Percentiles rank a stretch among this genome's conserved stretches.
These are phyloP conservation scores for Sternarchorhynchus goeldii DNA, from an alignment of 2,797 vertebrate species.

Conservation along the genomic window DNA sequence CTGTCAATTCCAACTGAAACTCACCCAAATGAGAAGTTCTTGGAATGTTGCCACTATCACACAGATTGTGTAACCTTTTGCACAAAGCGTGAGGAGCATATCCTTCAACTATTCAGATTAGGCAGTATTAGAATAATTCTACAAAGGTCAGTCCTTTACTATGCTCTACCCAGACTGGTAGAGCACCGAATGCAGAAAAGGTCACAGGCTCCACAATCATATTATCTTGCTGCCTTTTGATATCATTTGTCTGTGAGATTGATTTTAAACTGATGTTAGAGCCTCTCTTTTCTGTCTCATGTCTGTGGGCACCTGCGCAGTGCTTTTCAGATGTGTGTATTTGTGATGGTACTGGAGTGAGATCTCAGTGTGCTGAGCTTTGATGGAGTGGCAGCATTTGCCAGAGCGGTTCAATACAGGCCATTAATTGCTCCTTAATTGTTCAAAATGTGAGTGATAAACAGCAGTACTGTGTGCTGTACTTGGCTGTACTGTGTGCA, in stretches of 20 bases:
- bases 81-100: constrained; percentile 42
- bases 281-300: constrained; percentile 27
- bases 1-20: constrained; percentile 14
- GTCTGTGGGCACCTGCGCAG: constrained; percentile 15
- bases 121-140: constrained; percentile 76
- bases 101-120: constrained; percentile 71
- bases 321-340: constrained; percentile 25
- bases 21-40: constrained; percentile 31
- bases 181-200: constrained; percentile 71
- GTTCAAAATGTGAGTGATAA: constrained; percentile 51
- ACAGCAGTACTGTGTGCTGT: too few species aligned
- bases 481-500: neutral
- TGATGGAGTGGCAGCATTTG: constrained; percentile 42
- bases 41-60: constrained; percentile 47
- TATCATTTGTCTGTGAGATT: constrained; percentile 74
- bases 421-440: constrained; percentile 51
- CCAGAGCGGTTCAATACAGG: constrained; percentile 42
- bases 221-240: constrained; percentile 77
- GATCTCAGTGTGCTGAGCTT: constrained; percentile 19
- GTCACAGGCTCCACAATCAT: constrained; percentile 71
- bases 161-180: constrained; percentile 60
- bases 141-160: constrained; percentile 79
- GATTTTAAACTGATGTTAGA: constrained; percentile 67
- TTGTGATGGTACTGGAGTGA: constrained; percentile 23
- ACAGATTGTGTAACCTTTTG: constrained; percentile 53